Evolutionary conservation across 2,113 vertebrate genomes (phyloP).

Genomic region (Aegithalos caudatus): DNA sequence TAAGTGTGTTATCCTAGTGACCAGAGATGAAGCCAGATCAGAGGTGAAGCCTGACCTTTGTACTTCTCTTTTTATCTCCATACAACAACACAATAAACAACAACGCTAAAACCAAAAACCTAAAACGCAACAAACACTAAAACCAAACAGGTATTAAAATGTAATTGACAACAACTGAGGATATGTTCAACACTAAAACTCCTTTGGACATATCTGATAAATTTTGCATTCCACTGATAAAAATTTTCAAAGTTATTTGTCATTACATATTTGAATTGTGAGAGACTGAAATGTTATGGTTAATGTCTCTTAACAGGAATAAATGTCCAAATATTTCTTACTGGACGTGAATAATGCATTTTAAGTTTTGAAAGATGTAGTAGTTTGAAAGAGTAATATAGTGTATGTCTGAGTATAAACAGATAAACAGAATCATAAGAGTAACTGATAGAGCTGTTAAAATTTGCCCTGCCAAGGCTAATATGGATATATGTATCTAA

Average conservation of each 20-base stretch:
- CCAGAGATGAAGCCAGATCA: background rate
- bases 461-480: background rate
- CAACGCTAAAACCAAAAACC: too few relatives aligned
- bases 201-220: background rate
- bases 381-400: background rate
- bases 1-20: background rate
- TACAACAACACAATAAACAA: background rate
- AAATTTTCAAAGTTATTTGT: background rate
- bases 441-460: background rate
- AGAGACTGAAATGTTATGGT: background rate
- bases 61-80: background rate
- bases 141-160: background rate
- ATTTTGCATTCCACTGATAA: background rate
- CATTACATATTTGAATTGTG: background rate
- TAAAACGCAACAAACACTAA: background rate
- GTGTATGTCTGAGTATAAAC: background rate
- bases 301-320: background rate
- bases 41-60: background rate
- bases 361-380: background rate
- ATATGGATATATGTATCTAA: background rate
- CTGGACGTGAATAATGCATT: background rate
- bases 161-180: background rate
- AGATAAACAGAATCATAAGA: background rate
- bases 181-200: background rate
- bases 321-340: background rate